Conservation (phyloP, 64 coral and sea anemone species). For the Montipora cactus region DNA sequence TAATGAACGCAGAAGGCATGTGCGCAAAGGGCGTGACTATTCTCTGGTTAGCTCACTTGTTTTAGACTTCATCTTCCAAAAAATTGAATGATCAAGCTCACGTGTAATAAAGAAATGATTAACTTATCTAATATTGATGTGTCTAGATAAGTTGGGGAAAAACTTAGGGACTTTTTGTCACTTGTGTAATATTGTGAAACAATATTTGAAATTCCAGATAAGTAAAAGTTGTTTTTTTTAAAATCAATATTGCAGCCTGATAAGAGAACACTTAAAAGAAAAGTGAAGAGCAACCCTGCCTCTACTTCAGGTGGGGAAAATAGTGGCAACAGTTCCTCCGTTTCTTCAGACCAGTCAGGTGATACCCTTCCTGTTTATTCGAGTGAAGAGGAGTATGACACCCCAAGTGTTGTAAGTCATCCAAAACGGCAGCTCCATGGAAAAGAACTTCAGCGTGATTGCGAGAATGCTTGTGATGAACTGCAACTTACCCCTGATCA, state of each 20-base stretch:
- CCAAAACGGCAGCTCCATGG: no score
- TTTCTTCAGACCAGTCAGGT: neutral
- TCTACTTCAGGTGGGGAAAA: neutral
- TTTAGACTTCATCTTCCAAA: neutral
- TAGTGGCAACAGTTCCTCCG: neutral
- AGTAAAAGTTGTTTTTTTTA: neutral
- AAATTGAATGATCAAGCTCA: neutral
- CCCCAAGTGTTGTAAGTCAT: no score
- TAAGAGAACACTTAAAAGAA: neutral
- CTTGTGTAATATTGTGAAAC: neutral
- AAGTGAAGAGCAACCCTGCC: neutral
- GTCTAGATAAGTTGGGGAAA: no score
- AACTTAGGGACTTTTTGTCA: neutral
- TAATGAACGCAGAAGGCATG: constrained; percentile 54
- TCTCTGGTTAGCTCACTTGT: neutral
- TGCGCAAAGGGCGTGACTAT: constrained; percentile 61
- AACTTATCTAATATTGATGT: neutral
- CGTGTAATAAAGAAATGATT: neutral
- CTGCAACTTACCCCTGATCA: no score
- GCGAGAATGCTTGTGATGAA: no score
- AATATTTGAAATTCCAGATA: neutral
- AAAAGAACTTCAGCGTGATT: no score
- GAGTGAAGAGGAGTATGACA: no score
- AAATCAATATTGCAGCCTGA: neutral
- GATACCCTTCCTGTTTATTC: neutral